Evolutionary conservation across 2,888 invertebrate genomes (phyloP), one percentile per base, ranked within the genome.

Genomic region (Athripsodes cinereus): DNA sequence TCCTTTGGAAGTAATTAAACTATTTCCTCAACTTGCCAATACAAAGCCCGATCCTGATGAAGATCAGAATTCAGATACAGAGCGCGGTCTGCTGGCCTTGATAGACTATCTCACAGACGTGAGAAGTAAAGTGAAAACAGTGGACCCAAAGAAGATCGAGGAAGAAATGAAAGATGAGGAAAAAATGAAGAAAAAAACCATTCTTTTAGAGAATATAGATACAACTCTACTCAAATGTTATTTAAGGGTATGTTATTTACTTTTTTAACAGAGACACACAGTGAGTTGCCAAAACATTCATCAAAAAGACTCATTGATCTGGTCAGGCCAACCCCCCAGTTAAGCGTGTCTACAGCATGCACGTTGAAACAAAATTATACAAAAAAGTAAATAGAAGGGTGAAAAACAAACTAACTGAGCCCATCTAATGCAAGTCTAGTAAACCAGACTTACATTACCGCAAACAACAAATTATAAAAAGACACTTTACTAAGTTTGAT

Each of bases 171-270:
- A 68, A 57, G 35, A 35, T 13, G 55, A 58, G 48, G 66, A 55
- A 10, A 65, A 65, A 2, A 67, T 67, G 49, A 73, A 72, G 59
- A 71, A 74, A 57, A 76, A 72, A 57, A 68, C 83, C 62, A 83
- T 86, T 64, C 74, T 92, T 22, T 73, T 96, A 59, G 95, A 96
- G 72, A 90, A 98, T 56, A 96, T 99, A 60, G 99, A 99, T 71
- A 99, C 98, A 0, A 97, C 97, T 0, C 76, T 99, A 53, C 79
- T 99, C 10, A 98, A 98, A 73, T 98, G 98, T 70, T 99, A 98
- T 75, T 80, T 99, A 59, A 90, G 93, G 84, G 92, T 90, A 73
- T 67, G 22, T 52, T n/a, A n/a, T n/a, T n/a, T n/a, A n/a, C n/a
- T n/a, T n/a, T n/a, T n/a, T n/a, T n/a, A n/a, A n/a, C n/a, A n/a